Evolutionary conservation across 2,797 vertebrate genomes (phyloP).

Genomic region (Paedocypris micromegethes): DNA sequence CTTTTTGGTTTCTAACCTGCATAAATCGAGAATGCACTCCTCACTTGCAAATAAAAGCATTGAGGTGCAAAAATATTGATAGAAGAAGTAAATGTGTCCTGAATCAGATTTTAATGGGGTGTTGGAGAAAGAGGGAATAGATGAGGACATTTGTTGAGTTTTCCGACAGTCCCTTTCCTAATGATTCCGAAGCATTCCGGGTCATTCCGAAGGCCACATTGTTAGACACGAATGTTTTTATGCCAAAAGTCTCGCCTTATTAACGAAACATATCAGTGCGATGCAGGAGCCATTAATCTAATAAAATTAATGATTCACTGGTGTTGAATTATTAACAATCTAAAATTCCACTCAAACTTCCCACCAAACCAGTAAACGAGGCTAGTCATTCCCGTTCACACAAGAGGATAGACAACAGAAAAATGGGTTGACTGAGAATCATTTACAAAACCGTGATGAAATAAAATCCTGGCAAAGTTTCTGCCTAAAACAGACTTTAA

Average conservation of each 20-base stretch:
- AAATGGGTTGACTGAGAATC: slow-evolving; percentile 1
- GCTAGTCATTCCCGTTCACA: not conserved
- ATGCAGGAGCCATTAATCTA: not conserved
- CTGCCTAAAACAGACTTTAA: not conserved
- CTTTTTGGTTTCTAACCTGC: no score
- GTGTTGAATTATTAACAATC: not conserved
- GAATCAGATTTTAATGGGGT: not conserved
- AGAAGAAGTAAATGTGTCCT: not conserved
- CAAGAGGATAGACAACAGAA: not conserved
- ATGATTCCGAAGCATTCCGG: slow-evolving; percentile 15
- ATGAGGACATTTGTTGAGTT: slow-evolving; percentile 21
- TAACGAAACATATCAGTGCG: slow-evolving; percentile 11
- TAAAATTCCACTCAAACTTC: not conserved
- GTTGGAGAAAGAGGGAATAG: not conserved
- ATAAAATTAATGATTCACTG: not conserved
- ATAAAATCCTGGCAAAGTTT: slow-evolving; percentile 14
- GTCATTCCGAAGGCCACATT: slow-evolving; percentile 4
- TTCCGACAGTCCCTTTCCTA: slow-evolving; percentile 1
- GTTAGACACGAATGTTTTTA: not conserved
- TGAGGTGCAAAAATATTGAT: slow-evolving; percentile 8
- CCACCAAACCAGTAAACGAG: not conserved
- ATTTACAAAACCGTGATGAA: no score
- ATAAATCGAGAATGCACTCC: not conserved
- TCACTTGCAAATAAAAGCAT: slow-evolving; percentile 7
- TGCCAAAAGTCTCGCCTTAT: slow-evolving; percentile 23